These are phyloP conservation scores for Penelope pileata DNA, from an alignment of 2,113 vertebrate genomes.

Conservation along the genomic window DNA sequence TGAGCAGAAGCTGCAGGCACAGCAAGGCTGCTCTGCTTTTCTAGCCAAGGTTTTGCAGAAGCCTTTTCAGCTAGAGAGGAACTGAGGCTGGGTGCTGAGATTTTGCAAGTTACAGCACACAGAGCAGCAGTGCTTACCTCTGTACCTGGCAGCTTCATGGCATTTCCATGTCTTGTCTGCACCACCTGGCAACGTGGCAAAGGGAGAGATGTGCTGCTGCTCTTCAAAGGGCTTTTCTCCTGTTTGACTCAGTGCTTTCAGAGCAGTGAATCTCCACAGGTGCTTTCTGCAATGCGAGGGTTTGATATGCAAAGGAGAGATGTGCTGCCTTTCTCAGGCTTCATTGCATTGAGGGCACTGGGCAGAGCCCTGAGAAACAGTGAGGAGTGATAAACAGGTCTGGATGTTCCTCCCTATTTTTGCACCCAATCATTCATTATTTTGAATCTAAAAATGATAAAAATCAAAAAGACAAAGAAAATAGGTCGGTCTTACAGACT, in stretches of 20 bases:
- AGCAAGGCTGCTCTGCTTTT: neutral
- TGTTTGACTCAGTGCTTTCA: neutral
- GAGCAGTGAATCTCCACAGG: neutral
- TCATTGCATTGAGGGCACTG: neutral
- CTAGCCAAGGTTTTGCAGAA: neutral
- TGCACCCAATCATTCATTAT: neutral
- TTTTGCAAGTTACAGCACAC: neutral
- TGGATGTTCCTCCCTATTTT: neutral
- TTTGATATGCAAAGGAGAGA: neutral
- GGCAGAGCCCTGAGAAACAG: neutral
- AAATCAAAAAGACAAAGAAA: neutral
- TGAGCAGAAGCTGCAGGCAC: neutral
- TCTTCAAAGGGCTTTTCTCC: slow-evolving; percentile 26
- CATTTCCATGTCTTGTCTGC: neutral
- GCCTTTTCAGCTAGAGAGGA: neutral
- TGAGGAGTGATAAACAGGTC: neutral
- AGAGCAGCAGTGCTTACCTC: neutral
- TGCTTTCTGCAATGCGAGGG: neutral
- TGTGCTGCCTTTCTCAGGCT: neutral
- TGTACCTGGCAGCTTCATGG: neutral
- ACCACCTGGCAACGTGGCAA: neutral
- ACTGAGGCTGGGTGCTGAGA: neutral
- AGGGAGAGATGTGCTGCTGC: neutral
- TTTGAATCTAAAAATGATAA: neutral
- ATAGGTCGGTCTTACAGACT: neutral